Evolutionary conservation across 92 coral and sea anemone species (phyloP).

Genomic region (Pocillopora grandis): DNA sequence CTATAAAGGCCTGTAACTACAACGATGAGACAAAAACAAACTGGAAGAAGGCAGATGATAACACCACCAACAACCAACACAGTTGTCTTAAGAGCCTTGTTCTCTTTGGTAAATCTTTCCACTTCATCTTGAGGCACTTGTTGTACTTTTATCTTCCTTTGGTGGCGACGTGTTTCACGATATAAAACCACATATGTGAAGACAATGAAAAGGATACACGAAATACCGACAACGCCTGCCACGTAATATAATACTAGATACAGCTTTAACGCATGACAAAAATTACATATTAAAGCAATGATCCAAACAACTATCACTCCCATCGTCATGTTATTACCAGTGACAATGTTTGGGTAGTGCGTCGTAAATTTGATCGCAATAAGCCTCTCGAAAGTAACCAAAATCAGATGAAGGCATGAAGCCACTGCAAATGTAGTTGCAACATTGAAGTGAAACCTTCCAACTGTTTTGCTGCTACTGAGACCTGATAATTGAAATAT

Average conservation of each 20-base stretch:
- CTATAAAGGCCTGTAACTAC: too few species aligned
- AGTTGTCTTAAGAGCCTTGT: too few species aligned
- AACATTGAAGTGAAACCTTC: background rate
- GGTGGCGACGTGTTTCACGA: too few species aligned
- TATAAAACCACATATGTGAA: too few species aligned
- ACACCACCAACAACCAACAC: too few species aligned
- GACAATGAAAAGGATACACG: too few species aligned
- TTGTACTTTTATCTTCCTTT: too few species aligned
- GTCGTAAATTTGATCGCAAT: background rate
- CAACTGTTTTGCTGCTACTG: background rate
- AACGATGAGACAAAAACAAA: too few species aligned
- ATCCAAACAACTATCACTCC: background rate
- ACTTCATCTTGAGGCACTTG: too few species aligned
- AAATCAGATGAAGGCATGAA: background rate
- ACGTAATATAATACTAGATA: background rate
- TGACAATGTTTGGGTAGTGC: background rate
- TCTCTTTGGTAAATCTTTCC: too few species aligned
- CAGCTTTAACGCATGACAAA: background rate
- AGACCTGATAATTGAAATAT: background rate
- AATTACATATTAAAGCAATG: background rate
- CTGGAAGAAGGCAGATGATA: too few species aligned
- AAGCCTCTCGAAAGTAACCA: background rate
- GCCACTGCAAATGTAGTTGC: background rate
- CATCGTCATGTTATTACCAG: background rate
- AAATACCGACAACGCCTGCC: background rate